These are phyloP conservation scores for Orestias chungarensis DNA, from an alignment of 2,797 vertebrate genomes.

Conservation along the genomic window DNA sequence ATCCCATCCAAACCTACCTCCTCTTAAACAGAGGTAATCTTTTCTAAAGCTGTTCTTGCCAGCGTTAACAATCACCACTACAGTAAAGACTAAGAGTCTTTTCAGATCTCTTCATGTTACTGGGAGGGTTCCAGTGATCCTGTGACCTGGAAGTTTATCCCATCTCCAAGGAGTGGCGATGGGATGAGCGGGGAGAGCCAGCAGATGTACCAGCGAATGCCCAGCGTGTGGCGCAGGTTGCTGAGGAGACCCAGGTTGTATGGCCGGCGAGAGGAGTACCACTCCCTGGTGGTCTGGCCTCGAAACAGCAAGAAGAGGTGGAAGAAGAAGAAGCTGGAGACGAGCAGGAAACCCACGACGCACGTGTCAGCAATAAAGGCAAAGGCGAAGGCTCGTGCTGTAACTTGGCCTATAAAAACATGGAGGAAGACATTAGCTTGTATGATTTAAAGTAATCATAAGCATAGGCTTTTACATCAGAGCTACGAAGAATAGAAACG, in stretches of 20 bases:
- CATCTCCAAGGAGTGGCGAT: constrained; percentile 86
- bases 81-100: background rate
- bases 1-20: constrained; percentile 31
- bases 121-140: constrained; percentile 78
- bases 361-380: constrained; percentile 89
- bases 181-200: constrained; percentile 87
- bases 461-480: too few species aligned
- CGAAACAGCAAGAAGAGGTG: constrained; percentile 84
- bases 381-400: constrained; percentile 79
- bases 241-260: constrained; percentile 80
- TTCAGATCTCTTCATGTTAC: constrained; percentile 40
- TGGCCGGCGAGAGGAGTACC: constrained; percentile 81
- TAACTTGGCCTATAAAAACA: constrained; percentile 80
- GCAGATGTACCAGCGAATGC: constrained; percentile 84
- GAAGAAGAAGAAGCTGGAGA: constrained; percentile 88
- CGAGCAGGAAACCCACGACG: constrained; percentile 86
- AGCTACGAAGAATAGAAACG: background rate
- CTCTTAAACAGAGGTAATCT: constrained; percentile 15
- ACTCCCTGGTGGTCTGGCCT: constrained; percentile 90
- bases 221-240: constrained; percentile 83
- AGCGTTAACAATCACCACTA: constrained; percentile 34
- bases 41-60: constrained; percentile 15
- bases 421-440: constrained; percentile 2
- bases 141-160: constrained; percentile 84
- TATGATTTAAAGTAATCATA: background rate